Conservation (phyloP, 1,140 invertebrate species). For the Drosophila ironensis region DNA sequence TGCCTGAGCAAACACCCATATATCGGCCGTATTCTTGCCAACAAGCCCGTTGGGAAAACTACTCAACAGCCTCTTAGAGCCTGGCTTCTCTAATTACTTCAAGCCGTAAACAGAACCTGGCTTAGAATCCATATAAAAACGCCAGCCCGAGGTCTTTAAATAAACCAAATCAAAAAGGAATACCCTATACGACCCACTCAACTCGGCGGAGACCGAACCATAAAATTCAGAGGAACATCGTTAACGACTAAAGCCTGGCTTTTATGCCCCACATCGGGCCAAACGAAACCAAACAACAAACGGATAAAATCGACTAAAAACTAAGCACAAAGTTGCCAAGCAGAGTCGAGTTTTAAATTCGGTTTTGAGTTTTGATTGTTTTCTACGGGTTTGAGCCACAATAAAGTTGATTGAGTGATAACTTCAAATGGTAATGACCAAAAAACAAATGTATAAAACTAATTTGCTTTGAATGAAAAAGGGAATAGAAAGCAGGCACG, state of each 20-base stretch:
- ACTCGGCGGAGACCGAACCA: neutral
- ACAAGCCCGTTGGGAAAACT: too few species aligned
- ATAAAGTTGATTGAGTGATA: slow-evolving; percentile 68
- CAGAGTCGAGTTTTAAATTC: slow-evolving; percentile 4
- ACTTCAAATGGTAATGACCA: slow-evolving; percentile 34
- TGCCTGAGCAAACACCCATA: too few species aligned
- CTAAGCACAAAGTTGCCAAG: slow-evolving; percentile 26
- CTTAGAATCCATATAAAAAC: slow-evolving; percentile 7
- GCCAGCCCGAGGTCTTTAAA: neutral
- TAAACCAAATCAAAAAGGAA: too few species aligned
- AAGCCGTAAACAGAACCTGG: slow-evolving; percentile 12
- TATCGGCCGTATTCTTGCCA: too few species aligned
- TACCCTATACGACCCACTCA: neutral
- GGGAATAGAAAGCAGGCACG: neutral
- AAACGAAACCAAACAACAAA: slow-evolving; percentile 5
- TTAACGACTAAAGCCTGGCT: slow-evolving; percentile 10
- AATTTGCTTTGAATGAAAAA: slow-evolving; percentile 51
- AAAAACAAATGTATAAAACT: slow-evolving; percentile 42
- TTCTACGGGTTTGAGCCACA: slow-evolving; percentile 17
- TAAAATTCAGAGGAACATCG: slow-evolving; percentile 13
- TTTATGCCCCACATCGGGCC: slow-evolving; percentile 32
- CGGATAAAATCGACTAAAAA: neutral
- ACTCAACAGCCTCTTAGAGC: neutral
- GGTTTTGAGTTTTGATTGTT: slow-evolving; percentile 12
- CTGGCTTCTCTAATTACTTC: slow-evolving; percentile 2